These are phyloP conservation scores for Megalurothrips usitatus DNA, from an alignment of 2,888 invertebrate genomes.

Conservation along the genomic window DNA sequence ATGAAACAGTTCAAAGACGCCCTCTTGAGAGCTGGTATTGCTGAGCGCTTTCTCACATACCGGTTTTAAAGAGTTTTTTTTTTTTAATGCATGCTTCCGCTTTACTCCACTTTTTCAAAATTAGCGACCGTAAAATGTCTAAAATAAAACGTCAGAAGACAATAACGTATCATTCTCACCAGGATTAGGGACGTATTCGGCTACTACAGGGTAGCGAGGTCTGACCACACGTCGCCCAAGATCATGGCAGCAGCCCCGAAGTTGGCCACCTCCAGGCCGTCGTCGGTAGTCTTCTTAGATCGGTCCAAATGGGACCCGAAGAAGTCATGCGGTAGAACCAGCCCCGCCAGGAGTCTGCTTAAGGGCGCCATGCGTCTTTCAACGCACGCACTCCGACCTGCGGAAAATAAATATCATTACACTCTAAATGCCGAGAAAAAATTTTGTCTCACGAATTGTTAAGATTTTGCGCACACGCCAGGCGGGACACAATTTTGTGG, in stretches of 20 bases:
- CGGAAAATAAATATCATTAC: not conserved
- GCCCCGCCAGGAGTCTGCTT: slow-evolving; percentile 41
- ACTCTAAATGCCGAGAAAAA: not conserved
- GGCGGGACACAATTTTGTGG: too few species aligned
- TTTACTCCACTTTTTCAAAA: too few species aligned
- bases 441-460: too few species aligned
- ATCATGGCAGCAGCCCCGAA: slow-evolving; percentile 43
- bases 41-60: too few species aligned
- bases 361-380: slow-evolving; percentile 44
- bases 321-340: slow-evolving; percentile 42
- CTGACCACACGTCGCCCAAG: slow-evolving; percentile 43
- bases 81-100: too few species aligned
- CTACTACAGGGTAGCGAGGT: slow-evolving; percentile 36
- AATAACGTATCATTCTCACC: too few species aligned
- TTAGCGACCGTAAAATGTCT: too few species aligned
- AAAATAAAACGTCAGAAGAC: too few species aligned
- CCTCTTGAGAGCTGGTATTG: too few species aligned
- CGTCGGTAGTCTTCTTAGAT: slow-evolving; percentile 40
- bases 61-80: too few species aligned
- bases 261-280: slow-evolving; percentile 42
- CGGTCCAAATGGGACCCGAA: slow-evolving; percentile 42
- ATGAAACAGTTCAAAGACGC: too few species aligned
- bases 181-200: slow-evolving; percentile 31
- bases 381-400: slow-evolving; percentile 42
- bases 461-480: too few species aligned